phyloP scores from a whole-genome alignment of 2,113 vertebrate genomes.

The Scolopax mira region DNA sequence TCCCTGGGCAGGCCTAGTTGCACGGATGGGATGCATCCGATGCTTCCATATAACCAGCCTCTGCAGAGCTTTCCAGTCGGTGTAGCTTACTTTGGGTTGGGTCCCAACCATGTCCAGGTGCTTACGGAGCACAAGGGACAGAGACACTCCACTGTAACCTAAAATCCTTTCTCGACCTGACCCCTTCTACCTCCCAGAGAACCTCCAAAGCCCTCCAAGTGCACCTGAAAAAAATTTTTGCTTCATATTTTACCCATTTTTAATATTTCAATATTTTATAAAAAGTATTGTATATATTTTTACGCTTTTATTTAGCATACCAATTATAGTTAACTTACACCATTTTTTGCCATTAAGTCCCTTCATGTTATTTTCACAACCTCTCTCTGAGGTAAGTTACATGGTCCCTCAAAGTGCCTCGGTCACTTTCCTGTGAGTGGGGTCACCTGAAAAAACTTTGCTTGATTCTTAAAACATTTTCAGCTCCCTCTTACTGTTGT shows the following conservation, averaged over 20 bases:
- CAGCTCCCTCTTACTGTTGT: not conserved
- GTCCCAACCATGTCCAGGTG: not conserved
- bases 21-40: not conserved
- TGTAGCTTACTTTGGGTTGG: not conserved
- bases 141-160: not conserved
- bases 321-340: not conserved
- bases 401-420: not conserved
- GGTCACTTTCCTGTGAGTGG: not conserved
- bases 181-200: not conserved
- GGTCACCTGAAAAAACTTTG: not conserved
- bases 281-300: not conserved
- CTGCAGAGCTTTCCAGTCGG: not conserved
- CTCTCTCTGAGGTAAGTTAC: not conserved
- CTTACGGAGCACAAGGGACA: not conserved
- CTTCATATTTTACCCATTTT: not conserved
- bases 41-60: not conserved
- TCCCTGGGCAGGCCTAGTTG: not conserved
- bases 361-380: not conserved
- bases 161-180: not conserved
- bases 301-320: not conserved
- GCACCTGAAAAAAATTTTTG: not conserved
- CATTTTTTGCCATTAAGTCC: not conserved
- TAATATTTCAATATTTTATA: not conserved
- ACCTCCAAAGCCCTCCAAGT: not conserved
- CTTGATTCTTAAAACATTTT: not conserved